These are phyloP conservation scores for Pseudeuparius sepicola DNA, from an alignment of 2,888 invertebrate species.

Conservation along the genomic window DNA sequence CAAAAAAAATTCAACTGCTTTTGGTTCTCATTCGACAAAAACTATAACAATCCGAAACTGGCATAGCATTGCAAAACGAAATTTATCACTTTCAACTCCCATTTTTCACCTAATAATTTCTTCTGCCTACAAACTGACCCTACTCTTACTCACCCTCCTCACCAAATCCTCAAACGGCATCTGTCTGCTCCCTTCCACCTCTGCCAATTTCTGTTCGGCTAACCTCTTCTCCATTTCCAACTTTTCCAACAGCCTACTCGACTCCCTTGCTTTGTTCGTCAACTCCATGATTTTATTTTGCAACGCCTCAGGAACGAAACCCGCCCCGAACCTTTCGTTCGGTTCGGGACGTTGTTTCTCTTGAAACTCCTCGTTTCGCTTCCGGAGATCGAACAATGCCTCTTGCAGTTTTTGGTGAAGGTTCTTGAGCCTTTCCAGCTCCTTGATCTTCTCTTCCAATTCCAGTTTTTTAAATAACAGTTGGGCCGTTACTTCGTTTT, in stretches of 20 bases:
- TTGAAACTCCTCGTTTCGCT: too few relatives aligned
- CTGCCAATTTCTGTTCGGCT: slow-evolving; percentile 41
- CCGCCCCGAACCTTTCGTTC: too few relatives aligned
- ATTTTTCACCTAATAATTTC: too few relatives aligned
- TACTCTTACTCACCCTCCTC: slow-evolving; percentile 32
- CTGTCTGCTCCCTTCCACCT: slow-evolving; percentile 36
- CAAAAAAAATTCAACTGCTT: too few relatives aligned
- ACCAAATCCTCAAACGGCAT: slow-evolving; percentile 32
- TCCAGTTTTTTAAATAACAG: slow-evolving; percentile 25
- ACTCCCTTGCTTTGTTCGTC: slow-evolving; percentile 43
- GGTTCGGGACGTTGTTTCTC: too few relatives aligned
- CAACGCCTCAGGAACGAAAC: slow-evolving; percentile 20
- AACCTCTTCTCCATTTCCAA: slow-evolving; percentile 41
- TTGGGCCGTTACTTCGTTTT: slow-evolving; percentile 25
- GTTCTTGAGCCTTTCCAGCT: slow-evolving; percentile 33
- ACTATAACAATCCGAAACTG: too few relatives aligned
- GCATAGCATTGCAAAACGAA: too few relatives aligned
- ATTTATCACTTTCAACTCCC: too few relatives aligned
- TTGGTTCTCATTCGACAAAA: too few relatives aligned
- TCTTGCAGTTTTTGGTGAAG: too few relatives aligned
- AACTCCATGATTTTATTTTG: slow-evolving; percentile 38
- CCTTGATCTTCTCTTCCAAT: slow-evolving; percentile 29
- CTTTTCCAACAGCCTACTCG: slow-evolving; percentile 42
- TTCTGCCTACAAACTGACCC: too few relatives aligned
- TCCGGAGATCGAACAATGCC: too few relatives aligned